Percentiles rank a stretch among this genome's conserved stretches.
These are phyloP conservation scores for Lucifuga dentata DNA, from an alignment of 2,113 vertebrate genomes.

Conservation along the genomic window DNA sequence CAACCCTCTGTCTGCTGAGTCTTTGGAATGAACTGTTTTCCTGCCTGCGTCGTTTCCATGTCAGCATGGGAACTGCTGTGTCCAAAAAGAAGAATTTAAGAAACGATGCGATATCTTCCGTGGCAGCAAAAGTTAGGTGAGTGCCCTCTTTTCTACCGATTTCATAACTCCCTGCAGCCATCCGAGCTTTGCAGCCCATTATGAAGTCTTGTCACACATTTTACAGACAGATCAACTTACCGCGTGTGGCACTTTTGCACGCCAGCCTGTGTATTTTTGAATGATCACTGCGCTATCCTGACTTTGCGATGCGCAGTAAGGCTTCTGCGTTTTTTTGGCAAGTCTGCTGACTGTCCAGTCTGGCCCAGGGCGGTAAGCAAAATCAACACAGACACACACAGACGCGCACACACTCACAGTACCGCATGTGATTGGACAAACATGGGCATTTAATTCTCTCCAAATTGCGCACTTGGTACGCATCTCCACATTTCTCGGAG, in stretches of 20 bases:
- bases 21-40: slow-evolving; percentile 81
- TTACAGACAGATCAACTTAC: slow-evolving; percentile 15
- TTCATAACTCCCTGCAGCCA: neutral
- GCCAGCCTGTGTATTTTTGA: slow-evolving; percentile 8
- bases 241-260: slow-evolving; percentile 14
- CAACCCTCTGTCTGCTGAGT: slow-evolving; percentile 47
- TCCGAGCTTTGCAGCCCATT: neutral
- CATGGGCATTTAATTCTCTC: neutral
- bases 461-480: neutral
- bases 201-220: neutral
- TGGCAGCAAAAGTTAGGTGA: slow-evolving; percentile 98
- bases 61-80: slow-evolving; percentile 95
- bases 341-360: slow-evolving; percentile 54
- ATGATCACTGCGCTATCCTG: slow-evolving; percentile 46
- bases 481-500: neutral
- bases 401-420: no score
- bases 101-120: slow-evolving; percentile 97
- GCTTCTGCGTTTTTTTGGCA: slow-evolving; percentile 20
- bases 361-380: slow-evolving; percentile 34
- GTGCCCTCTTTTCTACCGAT: slow-evolving; percentile 42
- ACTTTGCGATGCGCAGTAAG: slow-evolving; percentile 41
- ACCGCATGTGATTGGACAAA: slow-evolving; percentile 10
- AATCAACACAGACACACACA: no score
- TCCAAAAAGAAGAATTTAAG: slow-evolving; percentile 95
- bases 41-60: slow-evolving; percentile 78